Percentiles rank a stretch among this genome's conserved stretches.
Conservation (phyloP, 1,140 invertebrate genomes). For the Calliphora vicina region DNA sequence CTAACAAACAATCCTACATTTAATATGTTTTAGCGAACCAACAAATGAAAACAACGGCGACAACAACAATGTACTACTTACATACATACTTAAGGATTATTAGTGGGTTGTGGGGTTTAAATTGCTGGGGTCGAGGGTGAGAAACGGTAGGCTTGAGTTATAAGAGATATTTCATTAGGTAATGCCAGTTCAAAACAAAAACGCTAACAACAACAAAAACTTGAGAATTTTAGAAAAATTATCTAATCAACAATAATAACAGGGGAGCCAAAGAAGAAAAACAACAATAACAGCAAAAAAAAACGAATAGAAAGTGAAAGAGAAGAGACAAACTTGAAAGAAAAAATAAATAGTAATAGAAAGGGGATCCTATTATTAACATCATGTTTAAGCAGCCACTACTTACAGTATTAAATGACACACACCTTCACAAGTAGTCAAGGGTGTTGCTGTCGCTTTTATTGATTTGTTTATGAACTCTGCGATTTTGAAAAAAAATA, state of each 20-base stretch:
- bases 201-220: not conserved
- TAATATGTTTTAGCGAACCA: not conserved
- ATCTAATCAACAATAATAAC: constrained; percentile 23
- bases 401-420: not conserved
- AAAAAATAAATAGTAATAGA: not conserved
- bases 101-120: not conserved
- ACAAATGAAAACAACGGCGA: not conserved
- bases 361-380: not conserved
- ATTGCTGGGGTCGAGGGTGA: not conserved
- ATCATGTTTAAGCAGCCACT: not conserved
- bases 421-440: not conserved
- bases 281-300: not conserved
- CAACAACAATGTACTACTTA: not conserved
- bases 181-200: not conserved
- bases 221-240: constrained; percentile 6
- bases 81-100: not conserved
- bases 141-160: not conserved
- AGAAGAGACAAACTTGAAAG: too few relatives aligned
- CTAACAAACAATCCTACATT: not conserved
- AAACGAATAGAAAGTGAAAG: too few relatives aligned
- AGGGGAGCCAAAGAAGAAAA: not conserved
- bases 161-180: not conserved
- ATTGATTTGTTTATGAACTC: not conserved
- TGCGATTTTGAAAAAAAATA: not conserved
- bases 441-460: not conserved